These are phyloP conservation scores for Falcunculus frontatus DNA, from an alignment of 2,113 vertebrate species.

Conservation along the genomic window DNA sequence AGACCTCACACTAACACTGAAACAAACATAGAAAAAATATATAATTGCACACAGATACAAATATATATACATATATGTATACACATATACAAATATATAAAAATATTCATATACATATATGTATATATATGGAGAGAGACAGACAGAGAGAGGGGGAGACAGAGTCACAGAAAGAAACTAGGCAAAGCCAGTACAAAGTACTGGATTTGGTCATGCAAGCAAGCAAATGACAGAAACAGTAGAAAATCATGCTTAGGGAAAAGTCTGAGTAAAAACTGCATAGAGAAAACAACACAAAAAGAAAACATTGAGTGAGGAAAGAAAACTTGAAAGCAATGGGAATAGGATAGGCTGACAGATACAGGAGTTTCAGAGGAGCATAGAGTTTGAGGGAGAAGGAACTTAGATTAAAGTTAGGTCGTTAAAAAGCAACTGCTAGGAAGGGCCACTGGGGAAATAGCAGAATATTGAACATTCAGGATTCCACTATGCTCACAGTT, in stretches of 20 bases:
- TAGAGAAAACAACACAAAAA: neutral
- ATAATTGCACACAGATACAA: conserved; percentile 30
- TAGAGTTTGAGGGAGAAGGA: conserved; percentile 21
- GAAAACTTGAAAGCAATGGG: neutral
- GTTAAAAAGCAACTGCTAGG: conserved; percentile 52
- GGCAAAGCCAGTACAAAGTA: conserved; percentile 63
- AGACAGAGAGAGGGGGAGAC: neutral
- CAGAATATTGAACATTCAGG: conserved; percentile 61
- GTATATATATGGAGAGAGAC: neutral
- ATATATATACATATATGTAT: neutral
- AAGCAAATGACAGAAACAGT: conserved; percentile 71
- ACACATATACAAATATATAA: neutral
- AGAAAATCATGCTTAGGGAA: conserved; percentile 68
- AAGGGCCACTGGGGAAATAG: conserved; percentile 20
- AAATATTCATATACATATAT: neutral
- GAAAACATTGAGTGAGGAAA: neutral
- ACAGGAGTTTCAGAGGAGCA: neutral
- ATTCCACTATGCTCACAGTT: conserved; percentile 49
- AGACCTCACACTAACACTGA: conserved; percentile 74
- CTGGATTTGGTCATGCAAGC: conserved; percentile 80
- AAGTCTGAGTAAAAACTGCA: conserved; percentile 5
- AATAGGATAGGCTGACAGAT: conserved; percentile 31
- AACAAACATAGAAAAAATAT: conserved; percentile 64
- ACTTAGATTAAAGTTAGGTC: conserved; percentile 37
- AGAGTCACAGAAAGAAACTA: conserved; percentile 65